Base-by-base conservation (phyloP, 2,888 invertebrate genomes). In the Byasa hedistus region DNA sequence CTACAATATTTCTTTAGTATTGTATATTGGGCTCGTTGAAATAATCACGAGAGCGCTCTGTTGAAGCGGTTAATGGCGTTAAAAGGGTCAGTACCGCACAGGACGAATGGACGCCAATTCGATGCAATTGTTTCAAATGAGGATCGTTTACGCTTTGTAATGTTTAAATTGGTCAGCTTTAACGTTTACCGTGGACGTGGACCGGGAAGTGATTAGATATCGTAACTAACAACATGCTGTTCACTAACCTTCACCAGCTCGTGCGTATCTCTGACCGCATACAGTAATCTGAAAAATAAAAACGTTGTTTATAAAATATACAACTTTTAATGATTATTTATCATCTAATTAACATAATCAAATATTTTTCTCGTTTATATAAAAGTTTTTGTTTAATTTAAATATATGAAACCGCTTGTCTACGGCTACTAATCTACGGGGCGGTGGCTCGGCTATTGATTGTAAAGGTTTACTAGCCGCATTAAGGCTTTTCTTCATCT, bases 231-330 rank as follows among this genome's bases (percentile, higher is more conserved):
- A 67, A 61, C 55, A 58, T 68, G 75, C 83, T 83, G 82, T 81
- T 84, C 75, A 83, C 79, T 76, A 57, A 78, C 73, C 76, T 80
- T 78, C 74, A 72, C 68, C 72, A 72, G 67, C 73, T 71, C 67
- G 64, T 64, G 65, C 67, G 72, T 66, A 61, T 51, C 68, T 71
- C 71, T 73, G 54, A 69, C 71, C 58, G 68, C 77, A 76, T 75
- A 73, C 73, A 72, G 69, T 61, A 61, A 73, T 76, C 79, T 79
- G 78, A 24, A 79, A 77, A 73, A 74, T 74, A 65, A 55, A 63
- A 60, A 22, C 60, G 44, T 22, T 56, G 22, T 23, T 62, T 56
- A 23, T 15, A 56, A 59, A 48, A 59, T 23, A 55, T 36, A 39
- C 8, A 12, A 23, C 23, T 55, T 23, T 22, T 12, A 12, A 23